Percentiles rank a stretch among this genome's conserved stretches.
These are phyloP conservation scores for Chymomyza costata DNA, from an alignment of 1,140 invertebrate genomes.

Conservation along the genomic window DNA sequence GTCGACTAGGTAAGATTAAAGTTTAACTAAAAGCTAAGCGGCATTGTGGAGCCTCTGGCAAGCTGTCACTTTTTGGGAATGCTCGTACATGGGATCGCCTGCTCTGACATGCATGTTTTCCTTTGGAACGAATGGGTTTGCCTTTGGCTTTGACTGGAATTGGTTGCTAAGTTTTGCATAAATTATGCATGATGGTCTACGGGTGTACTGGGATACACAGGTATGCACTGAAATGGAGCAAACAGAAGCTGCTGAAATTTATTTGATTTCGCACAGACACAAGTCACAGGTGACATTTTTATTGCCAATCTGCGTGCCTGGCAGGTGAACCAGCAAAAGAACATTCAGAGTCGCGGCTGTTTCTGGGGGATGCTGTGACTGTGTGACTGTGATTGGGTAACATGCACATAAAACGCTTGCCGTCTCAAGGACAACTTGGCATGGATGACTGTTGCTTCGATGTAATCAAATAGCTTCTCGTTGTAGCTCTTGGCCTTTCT, in stretches of 20 bases:
- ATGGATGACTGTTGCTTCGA: conserved; percentile 30
- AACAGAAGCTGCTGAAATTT: conserved; percentile 48
- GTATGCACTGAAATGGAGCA: conserved; percentile 7
- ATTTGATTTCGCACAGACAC: conserved; percentile 63
- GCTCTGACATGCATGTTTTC: too few species aligned
- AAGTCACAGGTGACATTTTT: conserved; percentile 70
- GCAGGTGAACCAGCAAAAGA: conserved; percentile 10
- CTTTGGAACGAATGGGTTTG: too few species aligned
- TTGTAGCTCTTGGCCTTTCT: not conserved
- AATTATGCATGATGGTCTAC: conserved; percentile 58
- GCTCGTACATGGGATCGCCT: too few species aligned
- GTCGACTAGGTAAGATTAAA: too few species aligned
- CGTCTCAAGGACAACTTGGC: conserved; percentile 37
- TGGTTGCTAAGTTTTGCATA: conserved; percentile 60
- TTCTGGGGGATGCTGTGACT: too few species aligned
- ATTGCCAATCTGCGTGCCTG: conserved; percentile 57
- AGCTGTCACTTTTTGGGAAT: too few species aligned
- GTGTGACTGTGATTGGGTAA: too few species aligned
- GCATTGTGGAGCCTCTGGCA: too few species aligned
- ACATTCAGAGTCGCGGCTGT: conserved; percentile 41
- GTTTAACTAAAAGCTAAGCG: too few species aligned
- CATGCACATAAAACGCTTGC: conserved; percentile 71
- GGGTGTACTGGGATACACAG: conserved; percentile 21
- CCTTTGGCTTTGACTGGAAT: conserved; percentile 30
- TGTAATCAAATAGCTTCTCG: conserved; percentile 49